Evolutionary conservation across 1,140 invertebrate species (phyloP), one percentile per base, ranked within the genome.

Genomic region (Anthonomus grandis): DNA sequence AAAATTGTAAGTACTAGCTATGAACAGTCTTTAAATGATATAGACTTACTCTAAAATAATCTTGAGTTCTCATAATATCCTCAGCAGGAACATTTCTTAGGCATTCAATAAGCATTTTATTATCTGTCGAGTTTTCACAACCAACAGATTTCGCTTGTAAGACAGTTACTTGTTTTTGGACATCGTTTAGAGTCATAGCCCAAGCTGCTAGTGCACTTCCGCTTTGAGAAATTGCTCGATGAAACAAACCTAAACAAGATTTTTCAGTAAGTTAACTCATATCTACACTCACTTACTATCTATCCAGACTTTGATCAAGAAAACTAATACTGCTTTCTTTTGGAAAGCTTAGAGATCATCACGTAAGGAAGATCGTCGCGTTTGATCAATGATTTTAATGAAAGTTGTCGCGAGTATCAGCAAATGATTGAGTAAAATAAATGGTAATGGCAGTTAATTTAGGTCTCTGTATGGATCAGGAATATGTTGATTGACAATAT

Each of bases 41-140:
- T 39, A 39, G 5, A 9, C 74, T 73, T 74, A 86, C 85, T 69
- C 81, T 80, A 56, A 83, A 83, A 31, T 68, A 59, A 55, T 78
- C 80, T 60, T 84, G 76, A 0, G 79, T 81, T 13, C 74, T 75
- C 17, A 86, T 81, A 24, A 87, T 79, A 0, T 82, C 76, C 3
- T 76, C 65, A 2, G 81, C 79, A 2, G 76, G 70, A 52, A 79
- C 81, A 8, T 67, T 72, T 1, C 80, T 75, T 0, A 89, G 65
- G 69, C 86, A 88, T 0, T 74, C 62, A 1, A 86, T 49, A 34
- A 85, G 12, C 37, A 15, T n/a, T 13, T 37, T 57, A 9, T 34
- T 59, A 44, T 25, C 34, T 9, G 49, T 42, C 18, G 24, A 13
- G 24, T 37, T 41, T 13, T 24, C 36, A 46, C 67, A 69, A 17